Evolutionary conservation across 2,797 vertebrate species (phyloP).

Genomic region (Protonibea diacanthus): DNA sequence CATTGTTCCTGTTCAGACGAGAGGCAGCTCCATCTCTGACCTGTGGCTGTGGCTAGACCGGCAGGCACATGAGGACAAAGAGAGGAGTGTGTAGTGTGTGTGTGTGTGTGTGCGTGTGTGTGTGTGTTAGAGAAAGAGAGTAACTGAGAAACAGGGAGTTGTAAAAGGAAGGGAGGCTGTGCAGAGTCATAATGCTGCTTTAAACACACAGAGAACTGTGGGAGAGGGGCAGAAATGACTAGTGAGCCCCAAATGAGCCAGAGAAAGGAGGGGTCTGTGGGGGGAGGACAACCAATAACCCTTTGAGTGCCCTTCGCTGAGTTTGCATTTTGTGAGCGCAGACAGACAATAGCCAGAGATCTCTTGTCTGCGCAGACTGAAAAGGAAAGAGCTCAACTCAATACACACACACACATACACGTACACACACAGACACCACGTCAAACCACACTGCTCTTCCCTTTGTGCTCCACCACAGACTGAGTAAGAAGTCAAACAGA

Average conservation of each 20-base stretch:
- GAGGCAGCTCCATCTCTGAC: conserved; percentile 58
- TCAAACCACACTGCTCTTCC: conserved; percentile 53
- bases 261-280: conserved; percentile 40
- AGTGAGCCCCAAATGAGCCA: conserved; percentile 50
- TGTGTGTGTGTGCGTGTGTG: conserved; percentile 9
- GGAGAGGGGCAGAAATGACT: conserved; percentile 48
- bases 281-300: conserved; percentile 36
- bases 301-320: conserved; percentile 77
- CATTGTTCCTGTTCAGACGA: conserved; percentile 72
- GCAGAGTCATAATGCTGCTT: conserved; percentile 35
- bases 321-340: conserved; percentile 76
- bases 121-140: conserved; percentile 21
- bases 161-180: conserved; percentile 36
- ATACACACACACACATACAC: conserved; percentile 27
- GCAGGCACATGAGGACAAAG: conserved; percentile 47
- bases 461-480: conserved; percentile 38
- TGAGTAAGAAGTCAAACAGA: conserved; percentile 7
- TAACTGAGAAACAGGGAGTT: conserved; percentile 42
- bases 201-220: conserved; percentile 48
- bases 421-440: conserved; percentile 8
- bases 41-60: conserved; percentile 46
- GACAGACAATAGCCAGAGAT: conserved; percentile 80
- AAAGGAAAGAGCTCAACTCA: conserved; percentile 70
- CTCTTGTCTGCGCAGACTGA: conserved; percentile 76
- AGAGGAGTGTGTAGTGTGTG: conserved; percentile 18